Conservation (phyloP, 2,888 invertebrate species). For the Drosophila ochracea region DNA sequence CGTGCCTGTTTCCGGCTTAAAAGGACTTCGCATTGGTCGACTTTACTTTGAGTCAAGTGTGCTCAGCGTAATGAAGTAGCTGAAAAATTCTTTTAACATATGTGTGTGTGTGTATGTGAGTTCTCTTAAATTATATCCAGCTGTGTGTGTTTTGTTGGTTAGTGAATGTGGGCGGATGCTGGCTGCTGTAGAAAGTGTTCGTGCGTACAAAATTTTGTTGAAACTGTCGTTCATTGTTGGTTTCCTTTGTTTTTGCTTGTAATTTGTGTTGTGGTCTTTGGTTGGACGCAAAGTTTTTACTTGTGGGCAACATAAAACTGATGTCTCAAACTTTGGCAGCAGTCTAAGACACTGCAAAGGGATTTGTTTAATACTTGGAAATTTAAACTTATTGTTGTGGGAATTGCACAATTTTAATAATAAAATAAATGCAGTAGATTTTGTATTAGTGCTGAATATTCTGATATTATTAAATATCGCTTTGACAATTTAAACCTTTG, state of each 20-base stretch:
- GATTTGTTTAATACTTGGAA: constrained; percentile 8
- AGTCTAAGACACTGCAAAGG: neutral
- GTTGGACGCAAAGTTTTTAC: constrained; percentile 36
- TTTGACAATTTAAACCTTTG: neutral
- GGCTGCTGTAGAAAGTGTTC: constrained; percentile 22
- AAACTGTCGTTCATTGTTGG: constrained; percentile 44
- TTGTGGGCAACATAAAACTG: constrained; percentile 33
- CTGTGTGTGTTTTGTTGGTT: constrained; percentile 11
- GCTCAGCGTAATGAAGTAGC: constrained; percentile 67
- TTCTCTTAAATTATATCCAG: constrained; percentile 47
- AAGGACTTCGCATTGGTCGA: constrained; percentile 41
- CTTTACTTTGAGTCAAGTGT: constrained; percentile 41
- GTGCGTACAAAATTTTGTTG: constrained; percentile 50
- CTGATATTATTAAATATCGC: neutral
- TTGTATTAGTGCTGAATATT: neutral
- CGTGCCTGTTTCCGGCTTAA: constrained; percentile 55
- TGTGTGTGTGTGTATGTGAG: constrained; percentile 4
- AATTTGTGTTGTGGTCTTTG: constrained; percentile 49
- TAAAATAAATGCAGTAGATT: neutral
- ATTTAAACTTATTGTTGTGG: constrained; percentile 1
- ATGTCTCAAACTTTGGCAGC: constrained; percentile 19
- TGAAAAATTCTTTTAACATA: constrained; percentile 30
- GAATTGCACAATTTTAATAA: constrained; percentile 5
- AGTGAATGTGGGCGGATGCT: constrained; percentile 2
- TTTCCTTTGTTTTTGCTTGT: constrained; percentile 22